Conservation (phyloP, 2,113 vertebrate species). For the Stigmatopora nigra region DNA sequence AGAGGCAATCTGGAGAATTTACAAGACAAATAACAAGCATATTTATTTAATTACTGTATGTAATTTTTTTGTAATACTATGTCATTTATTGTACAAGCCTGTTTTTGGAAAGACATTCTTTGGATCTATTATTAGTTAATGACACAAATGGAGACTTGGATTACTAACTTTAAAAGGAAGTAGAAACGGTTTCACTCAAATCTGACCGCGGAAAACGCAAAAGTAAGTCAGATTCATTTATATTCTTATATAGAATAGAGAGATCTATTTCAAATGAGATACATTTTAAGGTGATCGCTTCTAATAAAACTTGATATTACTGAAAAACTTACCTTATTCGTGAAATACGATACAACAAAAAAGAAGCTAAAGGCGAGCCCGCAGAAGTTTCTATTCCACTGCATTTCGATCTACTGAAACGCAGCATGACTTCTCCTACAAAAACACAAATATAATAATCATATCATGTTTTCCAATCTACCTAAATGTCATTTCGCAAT, state of each 20-base stretch:
- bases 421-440: slow-evolving; percentile 15
- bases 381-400: slow-evolving; percentile 43
- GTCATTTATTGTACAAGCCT: too few species aligned
- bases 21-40: too few species aligned
- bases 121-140: too few species aligned
- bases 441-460: not conserved
- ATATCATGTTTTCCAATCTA: slow-evolving; percentile 2
- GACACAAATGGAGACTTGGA: too few species aligned
- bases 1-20: too few species aligned
- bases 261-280: not conserved
- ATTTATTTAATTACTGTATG: too few species aligned
- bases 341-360: slow-evolving; percentile 66
- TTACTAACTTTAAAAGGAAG: not conserved
- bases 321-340: slow-evolving; percentile 66
- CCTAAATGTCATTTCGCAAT: not conserved
- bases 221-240: not conserved
- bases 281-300: not conserved
- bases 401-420: slow-evolving; percentile 45
- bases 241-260: not conserved
- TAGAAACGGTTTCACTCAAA: not conserved
- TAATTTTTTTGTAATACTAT: too few species aligned
- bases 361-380: slow-evolving; percentile 58
- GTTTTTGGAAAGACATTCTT: too few species aligned
- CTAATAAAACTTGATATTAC: too few species aligned
- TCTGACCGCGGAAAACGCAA: not conserved